These are phyloP conservation scores for Seriola rivoliana DNA, from an alignment of 2,113 vertebrate species.

Conservation along the genomic window DNA sequence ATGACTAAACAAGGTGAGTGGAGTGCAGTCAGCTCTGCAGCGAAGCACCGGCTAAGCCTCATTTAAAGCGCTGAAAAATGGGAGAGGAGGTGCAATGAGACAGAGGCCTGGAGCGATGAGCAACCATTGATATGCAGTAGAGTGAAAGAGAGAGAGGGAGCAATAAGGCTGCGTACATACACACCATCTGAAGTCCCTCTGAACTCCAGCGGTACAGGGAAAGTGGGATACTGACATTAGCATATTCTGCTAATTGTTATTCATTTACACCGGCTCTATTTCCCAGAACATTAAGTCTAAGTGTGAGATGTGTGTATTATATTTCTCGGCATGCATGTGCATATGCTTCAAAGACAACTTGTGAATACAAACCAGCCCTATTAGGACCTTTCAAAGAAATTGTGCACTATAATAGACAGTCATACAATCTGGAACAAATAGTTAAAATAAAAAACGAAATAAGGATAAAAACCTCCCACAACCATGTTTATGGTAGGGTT, in stretches of 20 bases:
- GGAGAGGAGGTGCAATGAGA: slow-evolving; percentile 64
- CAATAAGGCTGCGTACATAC: slow-evolving; percentile 28
- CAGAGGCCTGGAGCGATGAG: slow-evolving; percentile 58
- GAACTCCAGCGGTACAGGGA: slow-evolving; percentile 32
- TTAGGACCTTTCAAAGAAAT: background rate
- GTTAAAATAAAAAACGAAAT: background rate
- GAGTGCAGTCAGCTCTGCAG: slow-evolving; percentile 53
- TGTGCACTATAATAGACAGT: background rate
- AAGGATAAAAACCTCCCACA: background rate
- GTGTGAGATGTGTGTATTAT: slow-evolving; percentile 24
- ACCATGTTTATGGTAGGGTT: background rate
- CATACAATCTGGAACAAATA: background rate
- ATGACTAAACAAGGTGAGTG: slow-evolving; percentile 63
- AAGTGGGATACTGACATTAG: slow-evolving; percentile 57
- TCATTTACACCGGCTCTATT: slow-evolving; percentile 53
- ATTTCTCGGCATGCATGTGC: slow-evolving; percentile 24
- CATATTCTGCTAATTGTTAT: slow-evolving; percentile 75
- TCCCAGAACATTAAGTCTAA: slow-evolving; percentile 40
- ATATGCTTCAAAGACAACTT: slow-evolving; percentile 6
- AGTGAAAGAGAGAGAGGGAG: background rate
- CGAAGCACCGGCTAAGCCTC: slow-evolving; percentile 44
- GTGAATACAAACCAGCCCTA: background rate
- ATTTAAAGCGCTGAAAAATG: slow-evolving; percentile 72
- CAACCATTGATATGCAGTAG: slow-evolving; percentile 57
- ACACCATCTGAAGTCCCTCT: slow-evolving; percentile 37